Conservation (phyloP, 2,113 vertebrate genomes). For the Aegithalos caudatus region DNA sequence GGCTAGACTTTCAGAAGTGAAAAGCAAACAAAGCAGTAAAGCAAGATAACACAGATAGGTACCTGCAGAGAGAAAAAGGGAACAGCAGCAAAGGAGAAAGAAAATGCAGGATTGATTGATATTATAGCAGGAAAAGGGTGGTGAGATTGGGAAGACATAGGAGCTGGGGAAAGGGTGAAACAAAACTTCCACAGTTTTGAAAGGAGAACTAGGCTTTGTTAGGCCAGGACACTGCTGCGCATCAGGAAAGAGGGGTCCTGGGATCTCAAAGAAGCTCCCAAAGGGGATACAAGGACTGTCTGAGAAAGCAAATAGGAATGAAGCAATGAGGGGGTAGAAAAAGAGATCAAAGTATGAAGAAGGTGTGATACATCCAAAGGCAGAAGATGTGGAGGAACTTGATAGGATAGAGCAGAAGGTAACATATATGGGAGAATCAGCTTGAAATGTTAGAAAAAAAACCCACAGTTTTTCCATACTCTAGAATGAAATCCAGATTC, state of each 20-base stretch:
- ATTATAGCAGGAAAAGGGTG: neutral
- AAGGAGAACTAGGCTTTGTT: neutral
- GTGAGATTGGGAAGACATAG: neutral
- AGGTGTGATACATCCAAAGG: neutral
- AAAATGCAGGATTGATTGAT: neutral
- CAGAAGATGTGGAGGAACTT: neutral
- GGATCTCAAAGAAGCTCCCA: neutral
- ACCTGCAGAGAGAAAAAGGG: neutral
- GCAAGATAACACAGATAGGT: neutral
- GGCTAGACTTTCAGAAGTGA: neutral
- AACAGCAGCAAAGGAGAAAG: neutral
- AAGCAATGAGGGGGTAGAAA: neutral
- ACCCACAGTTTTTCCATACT: neutral
- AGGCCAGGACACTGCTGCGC: neutral
- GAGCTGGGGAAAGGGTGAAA: neutral
- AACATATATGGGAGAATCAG: neutral
- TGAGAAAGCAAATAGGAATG: neutral
- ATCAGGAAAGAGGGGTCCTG: neutral
- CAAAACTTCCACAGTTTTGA: neutral
- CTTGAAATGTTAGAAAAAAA: neutral
- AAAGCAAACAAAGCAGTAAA: neutral
- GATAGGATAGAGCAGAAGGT: neutral
- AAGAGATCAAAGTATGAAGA: neutral
- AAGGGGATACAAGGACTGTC: neutral
- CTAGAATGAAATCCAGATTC: neutral